Percentiles rank a stretch among this genome's conserved stretches.
Conservation (phyloP, 1,140 invertebrate species). For the Scaptomyza graminum region DNA sequence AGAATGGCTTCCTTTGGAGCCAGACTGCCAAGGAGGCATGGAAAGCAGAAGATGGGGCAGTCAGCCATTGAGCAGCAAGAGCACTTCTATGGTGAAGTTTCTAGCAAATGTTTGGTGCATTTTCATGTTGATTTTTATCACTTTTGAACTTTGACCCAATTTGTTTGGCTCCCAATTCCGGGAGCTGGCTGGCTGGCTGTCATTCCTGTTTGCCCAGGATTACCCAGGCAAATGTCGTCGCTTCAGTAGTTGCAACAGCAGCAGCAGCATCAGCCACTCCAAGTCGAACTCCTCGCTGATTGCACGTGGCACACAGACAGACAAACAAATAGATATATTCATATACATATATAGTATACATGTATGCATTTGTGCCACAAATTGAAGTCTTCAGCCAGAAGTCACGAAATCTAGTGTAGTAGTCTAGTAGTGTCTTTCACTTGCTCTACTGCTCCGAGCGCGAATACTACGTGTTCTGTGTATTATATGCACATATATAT, state of each 20-base stretch:
- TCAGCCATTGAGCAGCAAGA: constrained; percentile 37
- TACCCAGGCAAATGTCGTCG: constrained; percentile 44
- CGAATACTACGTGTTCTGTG: constrained; percentile 49
- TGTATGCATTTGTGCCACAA: constrained; percentile 51
- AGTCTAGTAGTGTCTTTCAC: constrained; percentile 57
- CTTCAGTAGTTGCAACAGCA: constrained; percentile 30
- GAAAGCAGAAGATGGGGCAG: constrained; percentile 24
- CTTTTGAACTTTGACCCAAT: constrained; percentile 83
- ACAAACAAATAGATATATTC: constrained; percentile 11
- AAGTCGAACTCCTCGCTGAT: constrained; percentile 72
- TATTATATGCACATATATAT: constrained; percentile 13
- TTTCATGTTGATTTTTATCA: constrained; percentile 69
- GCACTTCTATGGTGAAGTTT: constrained; percentile 16
- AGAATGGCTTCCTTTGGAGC: constrained; percentile 35
- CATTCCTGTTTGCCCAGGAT: constrained; percentile 54
- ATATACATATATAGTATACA: constrained; percentile 37
- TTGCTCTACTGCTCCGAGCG: constrained; percentile 50
- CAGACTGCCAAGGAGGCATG: neutral
- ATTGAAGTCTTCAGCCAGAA: constrained; percentile 77
- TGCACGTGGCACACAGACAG: constrained; percentile 61
- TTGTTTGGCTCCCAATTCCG: constrained; percentile 54
- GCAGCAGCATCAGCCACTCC: constrained; percentile 27
- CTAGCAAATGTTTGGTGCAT: constrained; percentile 44
- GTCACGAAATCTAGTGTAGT: constrained; percentile 82
- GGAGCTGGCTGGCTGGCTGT: constrained; percentile 32